These are phyloP conservation scores for Esox niger DNA, from an alignment of 2,113 vertebrate genomes.

Conservation along the genomic window DNA sequence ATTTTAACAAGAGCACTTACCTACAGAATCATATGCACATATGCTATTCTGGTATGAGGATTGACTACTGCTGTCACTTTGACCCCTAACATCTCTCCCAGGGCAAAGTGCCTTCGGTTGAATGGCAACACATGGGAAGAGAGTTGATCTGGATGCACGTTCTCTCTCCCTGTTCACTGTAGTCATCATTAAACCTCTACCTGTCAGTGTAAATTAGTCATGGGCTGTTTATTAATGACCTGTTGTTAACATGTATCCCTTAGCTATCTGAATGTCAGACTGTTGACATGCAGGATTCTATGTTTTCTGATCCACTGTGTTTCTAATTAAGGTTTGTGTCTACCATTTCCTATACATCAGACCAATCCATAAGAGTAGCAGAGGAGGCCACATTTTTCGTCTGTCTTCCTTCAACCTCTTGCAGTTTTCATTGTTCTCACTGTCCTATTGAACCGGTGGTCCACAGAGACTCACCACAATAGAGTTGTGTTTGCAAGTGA, in stretches of 20 bases:
- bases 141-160: slow-evolving; percentile 33
- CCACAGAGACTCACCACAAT: slow-evolving; percentile 61
- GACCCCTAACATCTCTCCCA: slow-evolving; percentile 40
- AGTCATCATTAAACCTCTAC: neutral
- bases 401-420: slow-evolving; percentile 63
- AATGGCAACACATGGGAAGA: slow-evolving; percentile 49
- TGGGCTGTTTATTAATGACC: neutral
- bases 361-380: slow-evolving; percentile 50
- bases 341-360: slow-evolving; percentile 26
- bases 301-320: neutral
- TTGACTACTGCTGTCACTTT: too few species aligned
- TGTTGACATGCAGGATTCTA: neutral
- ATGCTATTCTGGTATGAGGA: neutral
- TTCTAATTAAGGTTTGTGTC: neutral
- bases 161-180: neutral
- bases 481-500: slow-evolving; percentile 28
- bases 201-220: neutral
- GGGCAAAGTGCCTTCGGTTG: slow-evolving; percentile 52
- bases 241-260: too few species aligned
- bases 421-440: slow-evolving; percentile 66
- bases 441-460: slow-evolving; percentile 67
- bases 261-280: neutral
- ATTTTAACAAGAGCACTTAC: too few species aligned
- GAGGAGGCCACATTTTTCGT: slow-evolving; percentile 51
- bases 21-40: neutral